These are phyloP conservation scores for Rotaria sp. DNA, from an alignment of 2,888 invertebrate genomes.

Conservation along the genomic window DNA sequence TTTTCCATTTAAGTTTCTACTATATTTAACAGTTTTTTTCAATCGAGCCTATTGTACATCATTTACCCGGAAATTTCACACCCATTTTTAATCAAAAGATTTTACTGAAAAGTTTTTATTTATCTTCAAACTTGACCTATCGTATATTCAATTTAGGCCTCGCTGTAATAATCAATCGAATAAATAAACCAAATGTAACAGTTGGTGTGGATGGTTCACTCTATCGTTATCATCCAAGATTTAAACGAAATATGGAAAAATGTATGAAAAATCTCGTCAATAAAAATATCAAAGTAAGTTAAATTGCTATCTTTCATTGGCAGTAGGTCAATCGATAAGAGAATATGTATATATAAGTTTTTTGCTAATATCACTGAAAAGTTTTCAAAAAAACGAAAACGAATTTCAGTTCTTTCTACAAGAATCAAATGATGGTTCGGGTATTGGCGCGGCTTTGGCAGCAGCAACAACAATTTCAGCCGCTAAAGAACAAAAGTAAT, in stretches of 20 bases:
- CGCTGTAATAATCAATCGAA: constrained; percentile 37
- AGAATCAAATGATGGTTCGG: background rate
- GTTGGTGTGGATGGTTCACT: constrained; percentile 38
- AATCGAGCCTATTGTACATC: too few species aligned
- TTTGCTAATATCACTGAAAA: too few species aligned
- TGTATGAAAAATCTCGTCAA: background rate
- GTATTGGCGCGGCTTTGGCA: background rate
- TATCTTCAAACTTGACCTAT: background rate
- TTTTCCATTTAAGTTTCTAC: too few species aligned
- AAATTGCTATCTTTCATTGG: background rate
- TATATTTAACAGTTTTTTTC: too few species aligned
- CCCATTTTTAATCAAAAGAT: too few species aligned
- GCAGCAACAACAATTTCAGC: background rate
- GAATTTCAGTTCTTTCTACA: background rate
- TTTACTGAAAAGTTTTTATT: background rate
- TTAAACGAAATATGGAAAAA: constrained; percentile 35
- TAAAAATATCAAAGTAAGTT: constrained; percentile 16
- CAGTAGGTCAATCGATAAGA: too few species aligned
- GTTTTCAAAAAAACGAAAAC: background rate
- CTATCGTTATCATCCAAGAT: constrained; percentile 36
- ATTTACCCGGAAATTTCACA: too few species aligned
- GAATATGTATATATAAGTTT: too few species aligned
- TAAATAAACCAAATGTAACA: constrained; percentile 32
- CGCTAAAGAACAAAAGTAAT: background rate
- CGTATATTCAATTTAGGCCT: constrained; percentile 27